phyloP scores from a whole-genome alignment of 1,140 invertebrate species.

The Asbolus verrucosus region DNA sequence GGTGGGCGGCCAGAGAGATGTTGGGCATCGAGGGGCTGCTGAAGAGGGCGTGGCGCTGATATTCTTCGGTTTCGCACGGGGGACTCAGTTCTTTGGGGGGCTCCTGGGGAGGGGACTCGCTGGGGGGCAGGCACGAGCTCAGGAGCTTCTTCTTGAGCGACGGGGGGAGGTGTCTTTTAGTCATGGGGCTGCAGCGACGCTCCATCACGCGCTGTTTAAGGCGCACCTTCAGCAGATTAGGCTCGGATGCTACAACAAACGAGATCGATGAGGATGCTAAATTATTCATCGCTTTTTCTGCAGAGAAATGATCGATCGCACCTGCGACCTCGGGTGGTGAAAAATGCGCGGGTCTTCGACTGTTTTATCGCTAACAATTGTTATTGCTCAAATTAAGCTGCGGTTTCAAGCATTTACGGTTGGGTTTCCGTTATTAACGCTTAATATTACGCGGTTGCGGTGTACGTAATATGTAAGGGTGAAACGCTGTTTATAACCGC shows the following conservation, averaged over 20 bases:
- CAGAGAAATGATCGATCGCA: too few relatives aligned
- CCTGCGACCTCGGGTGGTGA: too few relatives aligned
- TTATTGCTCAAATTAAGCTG: too few relatives aligned
- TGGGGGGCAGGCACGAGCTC: conserved; percentile 63
- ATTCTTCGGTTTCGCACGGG: conserved; percentile 67
- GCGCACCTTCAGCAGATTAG: conserved; percentile 96
- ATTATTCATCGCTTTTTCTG: too few relatives aligned
- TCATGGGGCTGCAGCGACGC: conserved; percentile 87
- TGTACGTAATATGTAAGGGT: conserved; percentile 9
- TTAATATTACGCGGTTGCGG: too few relatives aligned
- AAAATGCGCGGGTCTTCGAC: too few relatives aligned
- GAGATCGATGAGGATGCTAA: not conserved
- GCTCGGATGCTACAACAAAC: conserved; percentile 88
- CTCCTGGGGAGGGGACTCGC: conserved; percentile 66
- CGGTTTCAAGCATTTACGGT: too few relatives aligned
- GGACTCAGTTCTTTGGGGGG: conserved; percentile 62
- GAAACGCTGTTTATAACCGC: conserved; percentile 19
- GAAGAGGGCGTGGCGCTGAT: conserved; percentile 76
- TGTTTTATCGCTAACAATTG: too few relatives aligned
- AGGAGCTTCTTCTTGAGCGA: conserved; percentile 74
- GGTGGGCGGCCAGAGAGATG: conserved; percentile 82
- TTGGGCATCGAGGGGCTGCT: conserved; percentile 96
- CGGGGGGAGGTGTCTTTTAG: conserved; percentile 82
- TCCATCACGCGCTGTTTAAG: conserved; percentile 96
- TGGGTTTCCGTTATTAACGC: too few relatives aligned